Percentiles rank a stretch among this genome's conserved stretches.
These are phyloP conservation scores for Cariama cristata DNA, from an alignment of 2,113 vertebrate species.

Conservation along the genomic window DNA sequence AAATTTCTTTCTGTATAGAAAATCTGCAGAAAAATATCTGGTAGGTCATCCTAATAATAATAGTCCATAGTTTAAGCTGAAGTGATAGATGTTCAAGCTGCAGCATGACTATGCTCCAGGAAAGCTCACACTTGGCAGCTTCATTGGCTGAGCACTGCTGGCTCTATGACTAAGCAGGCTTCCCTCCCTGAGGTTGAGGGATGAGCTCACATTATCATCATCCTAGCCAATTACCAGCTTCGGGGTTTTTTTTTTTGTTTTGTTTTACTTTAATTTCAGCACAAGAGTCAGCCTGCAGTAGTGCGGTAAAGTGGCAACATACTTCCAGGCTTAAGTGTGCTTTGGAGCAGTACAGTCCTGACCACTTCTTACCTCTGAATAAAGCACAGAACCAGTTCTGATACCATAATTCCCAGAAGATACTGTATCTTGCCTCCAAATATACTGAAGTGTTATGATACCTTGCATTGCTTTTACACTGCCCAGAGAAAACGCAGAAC, in stretches of 20 bases:
- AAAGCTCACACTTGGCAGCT: constrained; percentile 39
- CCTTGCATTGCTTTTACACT: neutral
- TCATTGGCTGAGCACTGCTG: neutral
- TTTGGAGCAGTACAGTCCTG: neutral
- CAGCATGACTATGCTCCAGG: constrained; percentile 25
- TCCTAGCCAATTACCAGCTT: constrained; percentile 2
- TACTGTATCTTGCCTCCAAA: neutral
- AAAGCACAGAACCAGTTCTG: neutral
- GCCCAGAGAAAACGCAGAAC: neutral
- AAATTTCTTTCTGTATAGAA: neutral
- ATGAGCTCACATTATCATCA: constrained; percentile 43
- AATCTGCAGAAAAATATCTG: neutral
- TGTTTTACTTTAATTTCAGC: neutral
- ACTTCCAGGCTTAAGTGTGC: neutral
- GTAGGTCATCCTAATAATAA: neutral
- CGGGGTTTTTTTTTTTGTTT: neutral
- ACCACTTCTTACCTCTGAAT: neutral
- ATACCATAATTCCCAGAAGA: neutral
- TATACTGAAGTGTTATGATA: neutral
- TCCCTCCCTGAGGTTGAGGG: neutral
- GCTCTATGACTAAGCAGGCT: constrained; percentile 48
- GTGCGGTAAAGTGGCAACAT: neutral
- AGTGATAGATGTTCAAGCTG: neutral
- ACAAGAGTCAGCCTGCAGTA: constrained; percentile 6
- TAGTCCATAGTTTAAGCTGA: neutral